Conservation (phyloP, 64 coral and sea anemone species). For the Montipora sp. region DNA sequence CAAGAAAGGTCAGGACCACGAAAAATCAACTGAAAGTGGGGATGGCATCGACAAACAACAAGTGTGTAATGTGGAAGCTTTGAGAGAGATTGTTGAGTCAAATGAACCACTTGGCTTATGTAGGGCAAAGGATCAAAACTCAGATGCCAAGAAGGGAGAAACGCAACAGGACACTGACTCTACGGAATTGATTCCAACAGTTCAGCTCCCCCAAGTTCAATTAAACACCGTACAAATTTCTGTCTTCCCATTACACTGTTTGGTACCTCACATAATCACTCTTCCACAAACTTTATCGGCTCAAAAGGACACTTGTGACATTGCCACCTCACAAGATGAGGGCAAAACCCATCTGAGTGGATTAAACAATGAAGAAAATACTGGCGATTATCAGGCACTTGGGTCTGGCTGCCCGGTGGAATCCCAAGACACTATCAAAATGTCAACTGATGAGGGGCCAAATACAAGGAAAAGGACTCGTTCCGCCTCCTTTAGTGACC, state of each 20-base stretch:
- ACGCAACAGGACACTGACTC: not conserved
- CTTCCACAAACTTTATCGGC: not conserved
- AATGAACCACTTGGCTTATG: not conserved
- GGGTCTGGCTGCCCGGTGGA: not conserved
- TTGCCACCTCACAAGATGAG: not conserved
- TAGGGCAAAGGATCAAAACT: not conserved
- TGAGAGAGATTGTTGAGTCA: not conserved
- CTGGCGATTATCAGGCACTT: no score
- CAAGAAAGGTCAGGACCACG: slow-evolving; percentile 30
- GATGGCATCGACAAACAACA: not conserved
- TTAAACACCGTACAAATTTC: slow-evolving; percentile 72
- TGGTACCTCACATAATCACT: slow-evolving; percentile 74
- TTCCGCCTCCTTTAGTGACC: not conserved
- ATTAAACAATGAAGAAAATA: not conserved
- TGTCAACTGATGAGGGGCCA: not conserved
- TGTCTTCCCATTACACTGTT: slow-evolving; percentile 78
- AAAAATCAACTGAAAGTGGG: not conserved
- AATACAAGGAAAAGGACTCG: slow-evolving; percentile 39
- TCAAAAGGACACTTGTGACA: not conserved
- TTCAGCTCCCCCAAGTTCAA: slow-evolving; percentile 68
- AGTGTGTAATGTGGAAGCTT: not conserved
- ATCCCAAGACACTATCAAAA: not conserved
- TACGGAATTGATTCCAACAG: slow-evolving; percentile 24
- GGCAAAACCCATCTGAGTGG: not conserved
- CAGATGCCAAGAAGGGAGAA: not conserved